A percentile compares a stretch with the other conserved stretches of the same genome.
Conservation (phyloP, 1,140 invertebrate species). For the Patella vulgata region DNA sequence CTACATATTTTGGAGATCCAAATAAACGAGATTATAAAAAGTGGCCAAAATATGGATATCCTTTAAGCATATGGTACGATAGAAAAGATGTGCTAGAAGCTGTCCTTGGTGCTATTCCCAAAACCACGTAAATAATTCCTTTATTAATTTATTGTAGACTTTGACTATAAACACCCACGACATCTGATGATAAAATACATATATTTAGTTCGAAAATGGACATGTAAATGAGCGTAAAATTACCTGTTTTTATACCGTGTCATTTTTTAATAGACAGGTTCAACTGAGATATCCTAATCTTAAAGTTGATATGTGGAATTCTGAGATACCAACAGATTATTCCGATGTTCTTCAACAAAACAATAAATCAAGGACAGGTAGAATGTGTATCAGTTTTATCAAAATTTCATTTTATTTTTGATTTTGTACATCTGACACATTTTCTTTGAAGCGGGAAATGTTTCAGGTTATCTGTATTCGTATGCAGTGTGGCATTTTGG, state of each 20-base stretch:
- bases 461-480: no score
- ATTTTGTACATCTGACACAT: no score
- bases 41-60: constrained; percentile 12
- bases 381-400: no score
- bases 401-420: no score
- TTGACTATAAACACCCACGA: no score
- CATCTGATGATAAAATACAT: no score
- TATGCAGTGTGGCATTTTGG: no score
- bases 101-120: constrained; percentile 19
- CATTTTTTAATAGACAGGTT: constrained; percentile 5
- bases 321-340: neutral
- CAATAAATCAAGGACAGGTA: neutral
- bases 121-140: constrained; percentile 25
- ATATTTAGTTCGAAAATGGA: no score
- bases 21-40: constrained; percentile 6
- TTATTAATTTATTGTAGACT: no score
- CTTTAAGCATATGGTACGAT: constrained; percentile 9
- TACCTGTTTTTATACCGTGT: no score
- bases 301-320: constrained; percentile 8
- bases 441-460: no score
- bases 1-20: constrained; percentile 30
- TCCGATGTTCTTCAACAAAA: neutral
- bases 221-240: no score
- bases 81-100: constrained; percentile 25
- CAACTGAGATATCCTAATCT: constrained; percentile 10